Evolutionary conservation across 2,113 vertebrate species (phyloP).

Genomic region (Thunnus maccoyii): DNA sequence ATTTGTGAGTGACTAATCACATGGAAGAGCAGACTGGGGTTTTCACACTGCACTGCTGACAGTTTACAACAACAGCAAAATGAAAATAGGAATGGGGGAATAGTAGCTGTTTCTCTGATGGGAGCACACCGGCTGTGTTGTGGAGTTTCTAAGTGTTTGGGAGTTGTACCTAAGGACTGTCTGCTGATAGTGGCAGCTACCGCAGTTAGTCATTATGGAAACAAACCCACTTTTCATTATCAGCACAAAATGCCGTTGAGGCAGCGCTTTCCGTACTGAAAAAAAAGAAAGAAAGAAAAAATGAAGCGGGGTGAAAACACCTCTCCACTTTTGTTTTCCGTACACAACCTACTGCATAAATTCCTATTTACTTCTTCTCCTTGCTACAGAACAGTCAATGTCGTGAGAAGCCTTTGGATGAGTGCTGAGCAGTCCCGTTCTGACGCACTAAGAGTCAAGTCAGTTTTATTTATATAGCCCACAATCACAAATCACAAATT

Average conservation of each 20-base stretch:
- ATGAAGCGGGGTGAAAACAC: slow-evolving; percentile 27
- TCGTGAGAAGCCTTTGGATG: neutral
- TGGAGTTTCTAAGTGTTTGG: slow-evolving; percentile 11
- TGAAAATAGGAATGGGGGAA: slow-evolving; percentile 15
- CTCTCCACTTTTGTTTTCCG: slow-evolving; percentile 40
- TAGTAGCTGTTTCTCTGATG: slow-evolving; percentile 14
- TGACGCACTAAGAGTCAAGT: neutral
- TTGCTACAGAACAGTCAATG: neutral
- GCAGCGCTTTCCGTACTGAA: slow-evolving; percentile 39
- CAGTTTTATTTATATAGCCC: neutral
- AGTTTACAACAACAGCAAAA: slow-evolving; percentile 34
- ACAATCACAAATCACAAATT: neutral
- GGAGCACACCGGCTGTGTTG: neutral
- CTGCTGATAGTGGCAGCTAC: slow-evolving; percentile 47
- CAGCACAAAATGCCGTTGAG: slow-evolving; percentile 58
- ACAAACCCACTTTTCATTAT: slow-evolving; percentile 63
- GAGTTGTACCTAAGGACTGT: slow-evolving; percentile 25
- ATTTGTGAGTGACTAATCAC: slow-evolving; percentile 39
- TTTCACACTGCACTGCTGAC: slow-evolving; percentile 20
- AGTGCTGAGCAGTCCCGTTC: neutral
- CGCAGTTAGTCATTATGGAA: slow-evolving; percentile 42
- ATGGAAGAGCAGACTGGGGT: slow-evolving; percentile 17
- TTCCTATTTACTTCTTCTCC: slow-evolving; percentile 11
- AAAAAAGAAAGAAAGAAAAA: neutral
- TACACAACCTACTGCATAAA: slow-evolving; percentile 19